phyloP scores from a whole-genome alignment of 2,113 vertebrate genomes.

The Podilymbus podiceps region DNA sequence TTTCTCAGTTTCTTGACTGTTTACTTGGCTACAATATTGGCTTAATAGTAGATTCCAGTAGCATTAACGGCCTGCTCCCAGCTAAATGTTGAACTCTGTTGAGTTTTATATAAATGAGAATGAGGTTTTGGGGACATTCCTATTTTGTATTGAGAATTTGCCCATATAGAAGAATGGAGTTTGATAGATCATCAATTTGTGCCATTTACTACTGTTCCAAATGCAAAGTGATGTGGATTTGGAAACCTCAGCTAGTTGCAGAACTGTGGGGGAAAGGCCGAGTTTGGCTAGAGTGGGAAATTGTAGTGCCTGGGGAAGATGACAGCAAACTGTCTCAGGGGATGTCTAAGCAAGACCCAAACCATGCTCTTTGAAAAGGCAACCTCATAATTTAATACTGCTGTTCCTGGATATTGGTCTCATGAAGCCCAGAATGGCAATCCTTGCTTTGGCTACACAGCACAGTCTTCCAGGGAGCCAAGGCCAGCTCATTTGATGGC shows the following conservation, averaged over 20 bases:
- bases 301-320: not conserved
- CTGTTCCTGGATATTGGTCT: not conserved
- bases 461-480: not conserved
- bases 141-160: slow-evolving; percentile 1
- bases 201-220: not conserved
- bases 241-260: not conserved
- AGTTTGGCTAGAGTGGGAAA: not conserved
- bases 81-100: not conserved
- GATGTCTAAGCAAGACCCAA: not conserved
- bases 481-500: not conserved
- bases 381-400: not conserved
- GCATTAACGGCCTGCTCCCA: not conserved
- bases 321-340: not conserved
- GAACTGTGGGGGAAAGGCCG: not conserved
- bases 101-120: not conserved
- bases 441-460: not conserved
- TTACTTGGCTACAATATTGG: not conserved
- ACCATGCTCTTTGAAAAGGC: rapidly evolving
- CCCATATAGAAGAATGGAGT: not conserved
- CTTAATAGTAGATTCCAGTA: not conserved
- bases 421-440: not conserved
- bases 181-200: slow-evolving; percentile 3
- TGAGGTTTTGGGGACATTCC: not conserved
- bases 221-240: slow-evolving; percentile 11
- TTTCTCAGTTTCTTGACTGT: not conserved